These are phyloP conservation scores for Calameuta idolon DNA, from an alignment of 2,888 invertebrate genomes.

Conservation along the genomic window DNA sequence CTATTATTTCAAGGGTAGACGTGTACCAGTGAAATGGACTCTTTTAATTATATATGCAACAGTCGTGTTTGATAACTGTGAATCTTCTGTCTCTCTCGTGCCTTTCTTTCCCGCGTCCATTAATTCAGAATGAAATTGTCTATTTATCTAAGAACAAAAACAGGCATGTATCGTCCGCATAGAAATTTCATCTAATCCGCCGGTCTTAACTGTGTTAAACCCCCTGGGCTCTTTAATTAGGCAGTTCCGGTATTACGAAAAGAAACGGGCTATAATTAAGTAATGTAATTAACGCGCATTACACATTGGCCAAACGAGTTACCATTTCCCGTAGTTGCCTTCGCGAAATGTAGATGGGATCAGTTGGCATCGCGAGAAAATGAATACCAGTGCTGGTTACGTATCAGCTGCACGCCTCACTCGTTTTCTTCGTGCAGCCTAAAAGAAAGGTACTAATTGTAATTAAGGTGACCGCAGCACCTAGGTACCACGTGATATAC, in stretches of 20 bases:
- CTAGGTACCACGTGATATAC: background rate
- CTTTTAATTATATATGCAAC: background rate
- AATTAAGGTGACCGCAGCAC: background rate
- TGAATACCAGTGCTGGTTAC: background rate
- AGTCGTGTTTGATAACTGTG: background rate
- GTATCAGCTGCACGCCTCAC: background rate
- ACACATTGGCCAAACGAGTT: conserved; percentile 19
- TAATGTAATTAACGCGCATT: conserved; percentile 22
- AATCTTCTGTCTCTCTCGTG: background rate
- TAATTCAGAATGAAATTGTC: background rate
- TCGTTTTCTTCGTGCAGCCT: background rate
- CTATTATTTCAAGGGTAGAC: background rate
- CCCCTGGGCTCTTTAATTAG: conserved; percentile 20
- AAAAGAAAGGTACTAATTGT: background rate
- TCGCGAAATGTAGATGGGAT: background rate
- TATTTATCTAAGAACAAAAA: background rate
- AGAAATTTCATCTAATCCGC: background rate
- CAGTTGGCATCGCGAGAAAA: background rate
- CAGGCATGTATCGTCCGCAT: background rate
- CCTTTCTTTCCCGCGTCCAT: background rate
- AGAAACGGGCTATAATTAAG: conserved; percentile 23
- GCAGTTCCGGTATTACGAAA: conserved; percentile 20
- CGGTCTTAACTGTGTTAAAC: conserved; percentile 12
- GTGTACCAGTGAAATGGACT: background rate
- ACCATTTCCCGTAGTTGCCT: background rate